Percentiles rank a stretch among this genome's conserved stretches.
Evolutionary conservation across 1,140 invertebrate species (phyloP).

Genomic region (Drosophila sp.): DNA sequence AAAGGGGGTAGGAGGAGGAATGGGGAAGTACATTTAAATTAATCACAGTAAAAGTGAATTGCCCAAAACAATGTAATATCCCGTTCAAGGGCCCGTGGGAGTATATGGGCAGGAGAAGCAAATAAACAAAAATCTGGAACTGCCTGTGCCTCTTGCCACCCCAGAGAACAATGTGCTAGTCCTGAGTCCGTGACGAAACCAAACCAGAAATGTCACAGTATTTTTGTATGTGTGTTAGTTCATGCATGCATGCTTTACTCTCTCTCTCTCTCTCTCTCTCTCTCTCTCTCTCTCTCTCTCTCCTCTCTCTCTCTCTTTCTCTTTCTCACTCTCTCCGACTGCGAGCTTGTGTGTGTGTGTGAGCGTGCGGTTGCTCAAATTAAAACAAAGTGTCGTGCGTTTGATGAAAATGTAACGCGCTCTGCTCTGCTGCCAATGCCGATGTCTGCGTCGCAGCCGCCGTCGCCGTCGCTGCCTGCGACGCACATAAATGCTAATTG

Average conservation of each 20-base stretch:
- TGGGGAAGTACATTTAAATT: constrained; percentile 71
- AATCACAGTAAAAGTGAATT: constrained; percentile 82
- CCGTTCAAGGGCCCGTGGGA: constrained; percentile 67
- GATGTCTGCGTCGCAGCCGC: constrained; percentile 6
- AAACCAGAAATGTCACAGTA: constrained; percentile 74
- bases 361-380: constrained; percentile 78
- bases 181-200: constrained; percentile 69
- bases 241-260: constrained; percentile 30
- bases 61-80: constrained; percentile 82
- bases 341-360: constrained; percentile 39
- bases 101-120: constrained; percentile 12
- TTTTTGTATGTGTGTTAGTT: constrained; percentile 41
- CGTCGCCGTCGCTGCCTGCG: constrained; percentile 31
- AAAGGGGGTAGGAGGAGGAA: neutral
- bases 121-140: constrained; percentile 75
- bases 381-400: constrained; percentile 83
- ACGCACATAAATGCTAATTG: constrained; percentile 82
- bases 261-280: too few species aligned
- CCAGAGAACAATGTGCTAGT: constrained; percentile 28
- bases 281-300: too few species aligned
- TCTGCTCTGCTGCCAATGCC: constrained; percentile 42
- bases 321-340: neutral
- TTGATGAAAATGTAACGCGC: constrained; percentile 83
- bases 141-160: constrained; percentile 27
- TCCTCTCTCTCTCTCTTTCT: too few species aligned